Base-by-base conservation (phyloP, 2,113 vertebrate genomes). In the Rhinoptilus africanus region DNA sequence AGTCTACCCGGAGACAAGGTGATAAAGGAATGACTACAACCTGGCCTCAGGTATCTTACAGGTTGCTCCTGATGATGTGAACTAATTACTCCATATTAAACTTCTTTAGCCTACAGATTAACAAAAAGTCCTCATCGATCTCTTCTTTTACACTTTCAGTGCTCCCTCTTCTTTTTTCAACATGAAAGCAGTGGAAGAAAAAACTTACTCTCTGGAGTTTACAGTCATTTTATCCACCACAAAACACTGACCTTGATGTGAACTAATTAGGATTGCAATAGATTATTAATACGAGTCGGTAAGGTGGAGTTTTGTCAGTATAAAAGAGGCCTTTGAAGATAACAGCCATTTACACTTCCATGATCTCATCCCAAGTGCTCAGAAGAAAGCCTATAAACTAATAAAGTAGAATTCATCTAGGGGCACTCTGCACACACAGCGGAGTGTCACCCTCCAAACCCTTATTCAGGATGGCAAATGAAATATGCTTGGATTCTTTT, bases 291-390 rank as follows among this genome's bases (percentile, higher is more conserved):
- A 76, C 8, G 30, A 93, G 97, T 51, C 12, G n/a, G 96, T 20
- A 75, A 97, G 95, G 94, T 88, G 94, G 92, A 78, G 79, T 75
- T 95, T 85, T 69, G 93, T 95, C 63, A 69, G 89, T 81, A 84
- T 45, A 86, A 96, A 97, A 98, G 96, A 76, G 92, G 85, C 91
- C 97, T 98, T 98, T 98, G 98, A 98, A 98, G 98, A 98, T 97
- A 94, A 98, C 96, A 97, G 97, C 91, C 79, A 32, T 87, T 93
- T 57, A 80, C 35, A 66, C 94, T 96, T 98, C 97, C 91, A 96
- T 94, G 96, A 88, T 94, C 95, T 97, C 96, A 95, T 98, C 97
- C 96, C 96, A 80, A 91, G 93, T 96, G 96, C 93, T 95, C 87
- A 80, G 97, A 98, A 98, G 96, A 98, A 97, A 98, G 97, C 86